Conservation (phyloP, 2,797 vertebrate species). For the Sternotherus odoratus region DNA sequence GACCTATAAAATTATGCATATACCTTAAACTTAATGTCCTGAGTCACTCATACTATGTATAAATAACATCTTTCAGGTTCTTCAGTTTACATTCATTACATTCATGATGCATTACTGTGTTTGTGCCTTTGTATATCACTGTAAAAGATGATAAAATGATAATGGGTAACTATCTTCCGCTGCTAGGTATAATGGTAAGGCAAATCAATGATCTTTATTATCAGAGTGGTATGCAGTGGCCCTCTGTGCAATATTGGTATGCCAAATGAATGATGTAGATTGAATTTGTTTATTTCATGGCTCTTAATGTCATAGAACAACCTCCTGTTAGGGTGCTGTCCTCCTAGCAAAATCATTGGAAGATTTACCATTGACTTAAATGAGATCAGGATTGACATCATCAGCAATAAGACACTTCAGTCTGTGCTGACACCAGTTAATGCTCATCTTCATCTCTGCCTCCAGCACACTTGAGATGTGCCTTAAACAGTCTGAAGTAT, state of each 20-base stretch:
- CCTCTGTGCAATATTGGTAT: not conserved
- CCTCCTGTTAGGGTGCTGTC: not conserved
- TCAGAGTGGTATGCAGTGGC: no score
- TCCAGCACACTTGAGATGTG: not conserved
- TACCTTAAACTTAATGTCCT: not conserved
- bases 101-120: no score
- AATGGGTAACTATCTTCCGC: not conserved
- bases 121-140: not conserved
- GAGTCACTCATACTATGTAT: not conserved
- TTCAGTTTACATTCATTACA: not conserved
- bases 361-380: not conserved
- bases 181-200: not conserved
- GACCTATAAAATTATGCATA: not conserved
- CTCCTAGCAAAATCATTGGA: rapidly evolving
- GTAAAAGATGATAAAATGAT: not conserved
- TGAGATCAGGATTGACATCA: not conserved
- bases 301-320: not conserved
- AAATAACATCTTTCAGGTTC: not conserved
- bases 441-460: not conserved
- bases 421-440: not conserved
- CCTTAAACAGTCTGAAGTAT: not conserved
- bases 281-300: not conserved
- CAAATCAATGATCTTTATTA: not conserved
- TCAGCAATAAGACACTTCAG: not conserved
- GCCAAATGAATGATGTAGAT: not conserved